Conservation (phyloP, 1,140 invertebrate genomes). For the Paraescarpia echinospica region DNA sequence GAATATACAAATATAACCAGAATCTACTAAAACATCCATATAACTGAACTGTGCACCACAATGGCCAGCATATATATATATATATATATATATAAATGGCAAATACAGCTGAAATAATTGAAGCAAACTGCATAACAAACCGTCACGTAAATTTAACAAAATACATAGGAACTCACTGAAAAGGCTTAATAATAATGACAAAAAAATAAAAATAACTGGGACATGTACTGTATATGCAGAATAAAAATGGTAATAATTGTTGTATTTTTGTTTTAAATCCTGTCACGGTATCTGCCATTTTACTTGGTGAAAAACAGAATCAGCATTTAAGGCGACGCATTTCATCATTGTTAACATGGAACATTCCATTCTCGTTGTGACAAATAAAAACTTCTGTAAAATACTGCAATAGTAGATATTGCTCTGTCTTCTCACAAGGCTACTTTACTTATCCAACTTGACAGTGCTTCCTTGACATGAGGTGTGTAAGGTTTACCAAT, state of each 20-base stretch:
- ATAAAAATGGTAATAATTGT: no score
- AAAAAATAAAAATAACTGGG: no score
- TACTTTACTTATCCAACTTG: not conserved
- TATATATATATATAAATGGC: no score
- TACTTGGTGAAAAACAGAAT: not conserved
- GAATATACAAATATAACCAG: not conserved
- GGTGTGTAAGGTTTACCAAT: not conserved
- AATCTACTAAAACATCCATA: not conserved
- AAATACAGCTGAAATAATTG: not conserved
- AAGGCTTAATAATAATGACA: not conserved
- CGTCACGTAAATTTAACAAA: not conserved
- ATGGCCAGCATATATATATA: not conserved
- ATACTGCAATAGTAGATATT: not conserved
- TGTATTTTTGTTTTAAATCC: no score
- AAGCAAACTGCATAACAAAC: not conserved
- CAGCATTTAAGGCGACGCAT: not conserved
- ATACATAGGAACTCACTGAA: not conserved
- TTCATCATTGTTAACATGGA: not conserved
- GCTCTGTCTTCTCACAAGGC: not conserved
- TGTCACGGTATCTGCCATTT: not conserved
- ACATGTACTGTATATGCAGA: no score
- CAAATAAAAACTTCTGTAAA: not conserved
- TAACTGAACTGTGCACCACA: not conserved
- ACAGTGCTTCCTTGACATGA: not conserved
- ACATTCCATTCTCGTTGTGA: not conserved